These are phyloP conservation scores for Brachypterus glaber DNA, from an alignment of 2,888 invertebrate genomes.

Conservation along the genomic window DNA sequence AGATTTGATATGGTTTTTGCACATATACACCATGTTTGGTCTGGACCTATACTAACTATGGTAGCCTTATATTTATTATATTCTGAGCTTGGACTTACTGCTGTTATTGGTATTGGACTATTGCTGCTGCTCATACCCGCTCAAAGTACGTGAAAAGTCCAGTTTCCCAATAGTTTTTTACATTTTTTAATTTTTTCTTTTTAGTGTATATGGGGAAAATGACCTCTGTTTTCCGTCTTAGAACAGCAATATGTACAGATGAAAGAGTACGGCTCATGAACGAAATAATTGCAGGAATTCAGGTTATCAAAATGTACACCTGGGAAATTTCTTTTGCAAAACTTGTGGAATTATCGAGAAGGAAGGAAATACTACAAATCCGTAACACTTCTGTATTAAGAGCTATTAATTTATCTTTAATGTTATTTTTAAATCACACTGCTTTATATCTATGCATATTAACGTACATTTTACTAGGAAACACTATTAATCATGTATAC, in stretches of 20 bases:
- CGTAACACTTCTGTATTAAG: too few species aligned
- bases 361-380: too few species aligned
- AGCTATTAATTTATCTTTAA: too few species aligned
- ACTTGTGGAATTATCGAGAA: too few species aligned
- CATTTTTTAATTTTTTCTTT: slow-evolving; percentile 9
- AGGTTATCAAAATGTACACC: slow-evolving; percentile 29
- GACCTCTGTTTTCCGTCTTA: slow-evolving; percentile 16
- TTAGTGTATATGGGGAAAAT: slow-evolving; percentile 22
- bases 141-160: slow-evolving; percentile 33
- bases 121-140: slow-evolving; percentile 40
- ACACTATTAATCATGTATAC: slow-evolving; percentile 47
- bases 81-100: slow-evolving; percentile 43
- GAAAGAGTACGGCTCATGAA: slow-evolving; percentile 26
- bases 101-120: slow-evolving; percentile 46
- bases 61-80: slow-evolving; percentile 74
- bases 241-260: slow-evolving; percentile 25
- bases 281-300: slow-evolving; percentile 25
- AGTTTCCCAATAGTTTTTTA: slow-evolving; percentile 4
- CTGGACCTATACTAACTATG: slow-evolving; percentile 74
- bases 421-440: too few species aligned
- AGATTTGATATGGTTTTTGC: slow-evolving; percentile 80
- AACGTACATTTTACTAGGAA: slow-evolving; percentile 59
- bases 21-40: slow-evolving; percentile 86
- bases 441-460: too few species aligned
- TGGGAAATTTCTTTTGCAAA: slow-evolving; percentile 31